Percentiles rank a stretch among this genome's conserved stretches.
These are phyloP conservation scores for Pedetes capensis DNA, from an alignment of 2,113 vertebrate genomes.

Conservation along the genomic window DNA sequence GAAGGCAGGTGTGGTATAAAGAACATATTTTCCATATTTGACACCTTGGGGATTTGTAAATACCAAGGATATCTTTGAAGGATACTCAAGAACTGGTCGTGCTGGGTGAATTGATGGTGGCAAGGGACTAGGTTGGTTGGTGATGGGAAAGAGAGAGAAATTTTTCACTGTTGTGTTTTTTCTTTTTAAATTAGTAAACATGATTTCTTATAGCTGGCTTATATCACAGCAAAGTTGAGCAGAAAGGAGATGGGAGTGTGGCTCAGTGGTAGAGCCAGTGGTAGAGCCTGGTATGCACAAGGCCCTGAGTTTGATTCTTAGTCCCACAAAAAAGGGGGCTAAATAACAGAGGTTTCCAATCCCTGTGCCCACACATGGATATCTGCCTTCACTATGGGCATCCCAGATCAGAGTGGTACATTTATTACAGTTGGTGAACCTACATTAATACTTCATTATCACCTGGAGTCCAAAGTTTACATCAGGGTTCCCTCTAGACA, in stretches of 20 bases:
- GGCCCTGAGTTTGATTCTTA: neutral
- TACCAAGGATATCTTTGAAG: neutral
- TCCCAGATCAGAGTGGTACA: neutral
- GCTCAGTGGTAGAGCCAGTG: neutral
- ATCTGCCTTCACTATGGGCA: too few relatives aligned
- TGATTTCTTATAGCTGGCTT: neutral
- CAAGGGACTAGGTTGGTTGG: neutral
- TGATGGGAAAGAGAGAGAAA: neutral
- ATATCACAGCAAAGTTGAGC: neutral
- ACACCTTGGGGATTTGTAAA: neutral
- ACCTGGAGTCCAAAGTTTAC: neutral
- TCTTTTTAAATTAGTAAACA: neutral
- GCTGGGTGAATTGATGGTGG: neutral
- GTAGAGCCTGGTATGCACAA: neutral
- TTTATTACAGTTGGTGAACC: neutral
- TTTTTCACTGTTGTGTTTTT: neutral
- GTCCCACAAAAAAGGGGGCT: neutral
- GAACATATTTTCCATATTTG: neutral
- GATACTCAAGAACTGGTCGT: neutral
- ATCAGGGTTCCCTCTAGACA: neutral
- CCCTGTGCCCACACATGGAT: neutral
- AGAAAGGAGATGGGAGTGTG: neutral
- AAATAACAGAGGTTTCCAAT: neutral
- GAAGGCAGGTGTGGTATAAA: neutral
- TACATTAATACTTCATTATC: neutral